phyloP scores from a whole-genome alignment of 2,888 invertebrate species.

The Meteorus cinctellus region DNA sequence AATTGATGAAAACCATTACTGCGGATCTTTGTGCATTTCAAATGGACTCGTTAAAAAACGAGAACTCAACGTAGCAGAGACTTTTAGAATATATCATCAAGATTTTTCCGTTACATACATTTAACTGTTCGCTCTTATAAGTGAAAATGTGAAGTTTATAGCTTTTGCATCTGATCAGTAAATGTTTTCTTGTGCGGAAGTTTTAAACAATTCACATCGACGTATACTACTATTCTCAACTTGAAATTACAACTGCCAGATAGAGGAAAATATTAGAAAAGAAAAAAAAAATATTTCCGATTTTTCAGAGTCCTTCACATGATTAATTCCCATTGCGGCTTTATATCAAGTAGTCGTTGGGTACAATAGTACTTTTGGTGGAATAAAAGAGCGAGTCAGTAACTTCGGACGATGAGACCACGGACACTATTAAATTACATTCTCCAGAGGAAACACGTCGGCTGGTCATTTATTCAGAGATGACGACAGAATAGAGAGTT shows the following conservation, averaged over 20 bases:
- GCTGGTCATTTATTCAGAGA: conserved; percentile 32
- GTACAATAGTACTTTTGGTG: conserved; percentile 14
- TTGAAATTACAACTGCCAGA: neutral
- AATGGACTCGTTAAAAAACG: conserved; percentile 4
- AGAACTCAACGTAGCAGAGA: neutral
- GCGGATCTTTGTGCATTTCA: neutral
- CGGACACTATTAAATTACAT: conserved; percentile 33
- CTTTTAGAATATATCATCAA: neutral
- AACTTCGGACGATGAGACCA: conserved; percentile 20
- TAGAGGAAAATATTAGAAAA: neutral
- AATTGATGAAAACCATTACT: conserved; percentile 5
- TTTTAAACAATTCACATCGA: neutral
- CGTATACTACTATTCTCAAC: neutral
- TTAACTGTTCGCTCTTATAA: neutral
- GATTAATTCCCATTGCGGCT: conserved; percentile 18
- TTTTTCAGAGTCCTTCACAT: neutral
- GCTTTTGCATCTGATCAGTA: neutral
- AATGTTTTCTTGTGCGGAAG: neutral
- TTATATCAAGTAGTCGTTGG: conserved; percentile 2
- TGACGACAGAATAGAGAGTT: conserved; percentile 5
- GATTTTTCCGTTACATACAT: neutral
- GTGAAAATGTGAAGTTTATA: neutral
- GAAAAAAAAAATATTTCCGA: neutral
- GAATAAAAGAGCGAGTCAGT: conserved; percentile 25
- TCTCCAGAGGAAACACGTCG: conserved; percentile 19